Evolutionary conservation across 2,888 invertebrate species (phyloP), one percentile per base, ranked within the genome.

Genomic region (Pecten maximus): DNA sequence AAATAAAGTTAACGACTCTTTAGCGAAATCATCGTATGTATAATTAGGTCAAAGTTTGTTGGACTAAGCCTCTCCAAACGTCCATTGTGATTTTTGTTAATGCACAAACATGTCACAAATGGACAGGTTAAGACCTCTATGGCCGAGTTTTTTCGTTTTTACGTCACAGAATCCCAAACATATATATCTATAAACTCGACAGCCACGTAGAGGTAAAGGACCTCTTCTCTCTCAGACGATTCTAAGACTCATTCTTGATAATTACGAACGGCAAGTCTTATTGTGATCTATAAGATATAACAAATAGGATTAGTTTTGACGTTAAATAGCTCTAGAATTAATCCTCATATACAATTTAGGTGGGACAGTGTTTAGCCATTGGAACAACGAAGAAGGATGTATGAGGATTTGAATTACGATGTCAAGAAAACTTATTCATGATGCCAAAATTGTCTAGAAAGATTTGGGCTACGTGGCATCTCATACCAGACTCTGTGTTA

Each of bases 241-340:
- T 74, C 35, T 15, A 35, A 74, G 74, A 74, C 23, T 74, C 74
- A 10, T 74, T 74, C 74, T 12, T 35, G 74, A 74, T 35, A 19
- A 74, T 74, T 74, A 74, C 74, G 2, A 74, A 74, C 74, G 28
- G 35, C 28, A 28, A 28, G 74, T 35, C 74, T 74, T 74, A 74
- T 74, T 74, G 74, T 35, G 23, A 74, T 74, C 74, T 35, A 74
- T 74, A 28, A 74, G 10, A 28, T 19, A 74, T 74, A 35, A 74
- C 28, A 74, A 74, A 74, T 74, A 74, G 74, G 74, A 74, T 74
- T 74, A 74, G 12, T 74, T 74, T 74, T 74, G 74, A 74, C 74
- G 74, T 35, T 74, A 74, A 74, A 74, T 74, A 28, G 74, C 74
- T 74, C 74, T 74, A 74, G 35, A 10, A 74, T 10, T 74, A 74